Evolutionary conservation across 2,113 vertebrate genomes (phyloP).

Genomic region (Ictalurus furcatus): DNA sequence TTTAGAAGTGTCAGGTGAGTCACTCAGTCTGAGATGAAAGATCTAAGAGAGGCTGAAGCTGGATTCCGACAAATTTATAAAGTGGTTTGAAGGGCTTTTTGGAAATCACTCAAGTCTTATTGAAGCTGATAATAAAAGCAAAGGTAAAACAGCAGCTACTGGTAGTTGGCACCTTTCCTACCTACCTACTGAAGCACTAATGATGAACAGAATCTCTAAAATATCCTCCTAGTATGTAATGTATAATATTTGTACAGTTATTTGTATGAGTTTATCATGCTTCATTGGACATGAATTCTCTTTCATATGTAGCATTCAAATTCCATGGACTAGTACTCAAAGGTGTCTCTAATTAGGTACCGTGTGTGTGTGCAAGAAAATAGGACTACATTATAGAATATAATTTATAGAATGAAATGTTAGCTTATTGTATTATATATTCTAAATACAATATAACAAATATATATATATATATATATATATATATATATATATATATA

Average conservation of each 20-base stretch:
- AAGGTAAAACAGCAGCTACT: conserved; percentile 29
- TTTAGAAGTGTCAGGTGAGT: conserved; percentile 29
- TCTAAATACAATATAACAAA: no score
- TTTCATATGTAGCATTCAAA: background rate
- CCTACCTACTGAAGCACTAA: conserved; percentile 14
- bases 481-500: no score
- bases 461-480: no score
- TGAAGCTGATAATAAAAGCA: conserved; percentile 42
- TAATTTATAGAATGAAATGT: background rate
- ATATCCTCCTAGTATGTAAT: background rate
- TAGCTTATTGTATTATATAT: no score
- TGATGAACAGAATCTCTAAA: background rate
- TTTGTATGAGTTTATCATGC: background rate
- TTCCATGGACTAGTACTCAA: background rate
- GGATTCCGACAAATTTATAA: conserved; percentile 60
- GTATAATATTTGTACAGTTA: background rate
- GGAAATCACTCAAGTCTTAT: conserved; percentile 62
- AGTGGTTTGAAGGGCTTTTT: conserved; percentile 55
- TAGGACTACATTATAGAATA: no score
- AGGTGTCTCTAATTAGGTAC: background rate
- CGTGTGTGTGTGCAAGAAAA: no score
- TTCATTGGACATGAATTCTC: background rate
- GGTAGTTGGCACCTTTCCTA: conserved; percentile 2
- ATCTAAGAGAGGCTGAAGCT: conserved; percentile 31
- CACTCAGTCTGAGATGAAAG: conserved; percentile 28